Evolutionary conservation across 2,888 invertebrate species (phyloP), one percentile per base, ranked within the genome.

Genomic region (Shargacucullia verbasci): DNA sequence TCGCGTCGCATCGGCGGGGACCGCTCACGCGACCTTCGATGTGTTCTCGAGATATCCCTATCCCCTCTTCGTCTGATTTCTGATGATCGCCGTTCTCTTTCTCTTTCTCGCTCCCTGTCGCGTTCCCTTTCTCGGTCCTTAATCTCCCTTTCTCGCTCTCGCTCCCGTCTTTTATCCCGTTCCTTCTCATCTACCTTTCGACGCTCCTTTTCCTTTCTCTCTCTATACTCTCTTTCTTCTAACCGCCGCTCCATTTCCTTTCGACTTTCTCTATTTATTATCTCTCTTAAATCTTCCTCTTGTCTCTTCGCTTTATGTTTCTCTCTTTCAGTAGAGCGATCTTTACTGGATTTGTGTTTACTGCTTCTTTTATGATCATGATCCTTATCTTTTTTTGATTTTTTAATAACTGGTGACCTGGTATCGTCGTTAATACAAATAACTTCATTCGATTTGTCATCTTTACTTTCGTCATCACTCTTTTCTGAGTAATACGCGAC

Each of bases 401-500:
- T 86, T 46, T 83, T 87, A 1, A 57, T 57, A 6, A 57, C 94
- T 61, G 95, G 95, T 68, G 96, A 96, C 76, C 95, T 80, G 0
- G 63, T 67, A 38, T 83, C 81, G 29, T 86, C 86, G 46, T 82
- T 83, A 52, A 84, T 70, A 56, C 79, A 80, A 55, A 83, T 79
- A 13, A 84, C 95, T 83, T 96, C 96, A 83, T 95, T 70, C 3
- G 60, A 63, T 27, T 71, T 72, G 2, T 56, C 72, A 25, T 75
- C 95, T 70, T 67, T 74, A 14, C 33, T 66, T 0, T 94, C 95
- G 5, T 95, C 95, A 40, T 95, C 95, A 31, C 95, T 95, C 64
- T 90, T 94, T 66, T 96, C 96, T 0, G 96, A 97, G 79, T 95
- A 95, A 83, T 97, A 97, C 61, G 97, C 97, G 41, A 96, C 96